These are phyloP conservation scores for Mormyrus proboscirostris DNA, from an alignment of 2,797 vertebrate genomes.

Conservation along the genomic window DNA sequence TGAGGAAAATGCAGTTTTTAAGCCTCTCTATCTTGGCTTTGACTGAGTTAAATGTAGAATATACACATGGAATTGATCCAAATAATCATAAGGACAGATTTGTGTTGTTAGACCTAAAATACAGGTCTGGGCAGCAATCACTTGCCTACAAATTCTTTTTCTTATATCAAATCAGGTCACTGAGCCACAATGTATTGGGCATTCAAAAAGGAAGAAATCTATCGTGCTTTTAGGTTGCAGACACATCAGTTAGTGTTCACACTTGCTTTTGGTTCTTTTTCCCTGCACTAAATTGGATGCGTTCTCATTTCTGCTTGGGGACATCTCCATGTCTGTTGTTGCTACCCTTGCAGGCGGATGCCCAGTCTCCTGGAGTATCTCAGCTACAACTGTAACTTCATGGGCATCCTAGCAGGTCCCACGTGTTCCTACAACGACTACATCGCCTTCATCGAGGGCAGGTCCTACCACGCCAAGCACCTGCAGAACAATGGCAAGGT, in stretches of 20 bases:
- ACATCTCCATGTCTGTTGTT: background rate
- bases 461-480: constrained; percentile 63
- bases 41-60: background rate
- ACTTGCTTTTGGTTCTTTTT: background rate
- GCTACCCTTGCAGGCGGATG: constrained; percentile 74
- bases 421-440: constrained; percentile 93
- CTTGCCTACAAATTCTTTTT: background rate
- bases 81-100: background rate
- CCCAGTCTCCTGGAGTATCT: constrained; percentile 88
- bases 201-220: background rate
- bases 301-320: background rate
- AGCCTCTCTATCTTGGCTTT: background rate
- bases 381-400: constrained; percentile 94
- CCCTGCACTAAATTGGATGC: background rate
- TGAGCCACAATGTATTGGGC: background rate
- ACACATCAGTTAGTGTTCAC: background rate
- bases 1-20: background rate
- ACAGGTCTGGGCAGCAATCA: background rate
- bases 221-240: background rate
- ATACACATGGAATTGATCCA: background rate
- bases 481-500: constrained; percentile 62
- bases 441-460: constrained; percentile 88
- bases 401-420: constrained; percentile 89
- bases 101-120: background rate
- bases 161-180: background rate